Evolutionary conservation across 2,888 invertebrate genomes (phyloP).

Genomic region (Lasioglossum pauxillum): DNA sequence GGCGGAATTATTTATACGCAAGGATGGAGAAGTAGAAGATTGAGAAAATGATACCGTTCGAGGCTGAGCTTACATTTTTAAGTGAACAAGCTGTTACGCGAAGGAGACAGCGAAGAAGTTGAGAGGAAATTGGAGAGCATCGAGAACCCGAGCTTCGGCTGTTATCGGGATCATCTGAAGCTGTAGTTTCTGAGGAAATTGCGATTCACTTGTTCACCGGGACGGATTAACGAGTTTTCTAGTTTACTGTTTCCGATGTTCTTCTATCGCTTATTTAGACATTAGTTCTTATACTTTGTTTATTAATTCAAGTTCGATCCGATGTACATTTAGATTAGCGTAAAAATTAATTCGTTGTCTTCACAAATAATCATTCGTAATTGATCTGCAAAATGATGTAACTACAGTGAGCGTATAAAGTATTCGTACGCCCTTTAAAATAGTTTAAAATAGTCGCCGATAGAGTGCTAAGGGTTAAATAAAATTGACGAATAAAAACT

Average conservation of each 20-base stretch:
- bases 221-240: neutral
- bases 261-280: neutral
- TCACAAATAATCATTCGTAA: no score
- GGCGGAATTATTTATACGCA: slow-evolving; percentile 1
- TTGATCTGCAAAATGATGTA: no score
- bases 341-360: no score
- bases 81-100: slow-evolving; percentile 13
- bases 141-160: slow-evolving; percentile 44
- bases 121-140: slow-evolving; percentile 30
- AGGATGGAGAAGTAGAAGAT: neutral
- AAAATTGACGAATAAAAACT: neutral
- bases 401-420: no score
- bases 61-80: slow-evolving; percentile 29
- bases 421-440: no score
- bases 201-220: neutral
- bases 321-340: no score
- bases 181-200: slow-evolving; percentile 26
- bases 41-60: neutral
- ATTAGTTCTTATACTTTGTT: neutral
- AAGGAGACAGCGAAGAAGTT: slow-evolving; percentile 22
- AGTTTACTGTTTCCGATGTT: neutral
- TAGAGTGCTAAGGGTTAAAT: no score
- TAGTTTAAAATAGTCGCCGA: no score
- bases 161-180: neutral
- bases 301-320: neutral